Base-by-base conservation (phyloP, 2,113 vertebrate genomes). In the Carlito syrichta region DNA sequence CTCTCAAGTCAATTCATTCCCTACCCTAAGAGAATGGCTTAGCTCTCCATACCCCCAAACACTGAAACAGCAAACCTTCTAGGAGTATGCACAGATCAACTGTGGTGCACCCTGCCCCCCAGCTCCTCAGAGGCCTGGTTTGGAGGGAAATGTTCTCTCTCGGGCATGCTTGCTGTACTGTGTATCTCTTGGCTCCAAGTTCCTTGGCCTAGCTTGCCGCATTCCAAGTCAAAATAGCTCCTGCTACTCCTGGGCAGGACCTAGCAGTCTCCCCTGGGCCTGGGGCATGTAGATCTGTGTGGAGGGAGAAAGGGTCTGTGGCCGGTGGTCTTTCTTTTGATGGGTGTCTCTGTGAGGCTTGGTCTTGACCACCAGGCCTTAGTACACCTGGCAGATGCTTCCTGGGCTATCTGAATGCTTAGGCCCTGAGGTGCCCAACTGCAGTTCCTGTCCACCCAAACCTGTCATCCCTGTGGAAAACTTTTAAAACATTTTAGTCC, bases 161-260 rank as follows among this genome's bases (percentile, higher is more conserved):
- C 17, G 16, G 40, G 69, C 3, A 0, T 86, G 71, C 56, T 87
- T 84, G n/a, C 48, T 73, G 40, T 48, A 9, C 25, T 43, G 52
- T 90, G 54, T 74, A 54, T 89, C 78, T 94, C 94, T 97, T 95
- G 85, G 82, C 93, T 84, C 32, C 0, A 12, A 43, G 27, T 43
- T 45, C 54, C 56, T 83, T 96, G 86, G 73, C 74, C 43, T 86
- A 17, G 54, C 78, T 71, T 86, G 60, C 56, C 3, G 5, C 63
- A 90, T 97, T 97, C 92, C 92, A 78, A 40, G 76, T 79, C 89
- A 89, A 95, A 97, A 90, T 95, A 94, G 81, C 77, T 87, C 86
- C 56, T 0, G 0, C 19, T 93, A 22, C 69, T 89, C 63, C 84
- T 14, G 2, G 43, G 60, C 30, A 6, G 50, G 48, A 86, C 69